phyloP scores from a whole-genome alignment of 2,888 invertebrate genomes.

The Thecophora atra region DNA sequence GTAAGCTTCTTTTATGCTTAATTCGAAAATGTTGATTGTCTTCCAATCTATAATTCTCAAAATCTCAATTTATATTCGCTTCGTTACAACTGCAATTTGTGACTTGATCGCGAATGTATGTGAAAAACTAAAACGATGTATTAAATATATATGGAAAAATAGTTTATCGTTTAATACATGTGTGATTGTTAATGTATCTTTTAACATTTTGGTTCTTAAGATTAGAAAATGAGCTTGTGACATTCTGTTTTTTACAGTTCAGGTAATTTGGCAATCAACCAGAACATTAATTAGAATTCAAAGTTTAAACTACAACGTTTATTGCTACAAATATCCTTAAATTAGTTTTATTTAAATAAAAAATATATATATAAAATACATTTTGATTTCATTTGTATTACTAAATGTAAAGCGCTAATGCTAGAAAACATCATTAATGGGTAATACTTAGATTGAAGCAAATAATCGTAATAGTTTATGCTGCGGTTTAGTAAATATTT shows the following conservation, averaged over 20 bases:
- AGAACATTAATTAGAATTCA: constrained; percentile 6
- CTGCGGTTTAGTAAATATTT: constrained; percentile 10
- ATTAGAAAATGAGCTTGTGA: constrained; percentile 11
- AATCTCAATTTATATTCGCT: not conserved
- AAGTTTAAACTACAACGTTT: constrained; percentile 18
- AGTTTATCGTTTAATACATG: not conserved
- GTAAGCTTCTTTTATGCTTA: no score
- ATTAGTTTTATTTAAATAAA: constrained; percentile 23
- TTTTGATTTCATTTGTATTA: constrained; percentile 29
- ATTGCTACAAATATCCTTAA: constrained; percentile 31
- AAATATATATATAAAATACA: constrained; percentile 33
- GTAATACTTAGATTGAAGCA: constrained; percentile 18
- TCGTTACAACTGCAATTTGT: not conserved
- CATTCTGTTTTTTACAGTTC: constrained; percentile 5
- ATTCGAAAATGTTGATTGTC: no score
- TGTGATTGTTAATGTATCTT: no score
- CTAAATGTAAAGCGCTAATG: constrained; percentile 29
- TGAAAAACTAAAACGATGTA: not conserved
- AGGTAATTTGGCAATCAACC: constrained; percentile 18
- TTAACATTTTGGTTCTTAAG: not conserved
- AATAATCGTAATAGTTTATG: constrained; percentile 14
- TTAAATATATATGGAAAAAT: not conserved
- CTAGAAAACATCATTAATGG: constrained; percentile 9
- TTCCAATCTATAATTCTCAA: no score
- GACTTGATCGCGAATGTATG: not conserved